Evolutionary conservation across 2,888 invertebrate species (phyloP).

Genomic region (Rhopalosiphum nymphaeae): DNA sequence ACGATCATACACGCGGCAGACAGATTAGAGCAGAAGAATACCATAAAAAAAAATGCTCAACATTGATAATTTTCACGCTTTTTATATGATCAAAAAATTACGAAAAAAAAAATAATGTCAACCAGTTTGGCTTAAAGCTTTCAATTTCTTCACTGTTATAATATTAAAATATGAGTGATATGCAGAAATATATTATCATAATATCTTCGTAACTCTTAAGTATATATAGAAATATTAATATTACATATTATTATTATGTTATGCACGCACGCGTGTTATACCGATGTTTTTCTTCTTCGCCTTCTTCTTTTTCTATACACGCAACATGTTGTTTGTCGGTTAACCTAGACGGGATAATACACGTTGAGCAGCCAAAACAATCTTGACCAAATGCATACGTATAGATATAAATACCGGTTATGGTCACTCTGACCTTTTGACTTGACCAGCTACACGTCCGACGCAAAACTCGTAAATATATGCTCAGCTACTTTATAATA

Average conservation of each 20-base stretch:
- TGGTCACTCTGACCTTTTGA: conserved; percentile 56
- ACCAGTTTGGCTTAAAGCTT: conserved; percentile 26
- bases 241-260: background rate
- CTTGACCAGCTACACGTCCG: conserved; percentile 35
- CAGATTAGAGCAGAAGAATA: background rate
- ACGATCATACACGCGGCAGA: background rate
- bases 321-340: background rate
- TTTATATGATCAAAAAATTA: background rate
- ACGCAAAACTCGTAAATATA: conserved; percentile 35
- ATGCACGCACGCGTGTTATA: background rate
- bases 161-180: background rate
- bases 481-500: conserved; percentile 1
- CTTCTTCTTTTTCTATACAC: no score
- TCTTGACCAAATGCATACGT: background rate
- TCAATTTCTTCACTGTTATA: conserved; percentile 36
- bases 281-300: background rate
- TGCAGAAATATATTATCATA: background rate
- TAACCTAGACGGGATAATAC: conserved; percentile 16
- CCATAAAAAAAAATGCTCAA: background rate
- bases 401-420: conserved; percentile 51
- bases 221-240: background rate
- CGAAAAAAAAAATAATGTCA: background rate
- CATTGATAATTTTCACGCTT: background rate
- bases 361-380: conserved; percentile 4
- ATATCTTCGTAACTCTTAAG: background rate